Evolutionary conservation across 2,113 vertebrate genomes (phyloP), one percentile per base, ranked within the genome.

Genomic region (Dromaius novaehollandiae): DNA sequence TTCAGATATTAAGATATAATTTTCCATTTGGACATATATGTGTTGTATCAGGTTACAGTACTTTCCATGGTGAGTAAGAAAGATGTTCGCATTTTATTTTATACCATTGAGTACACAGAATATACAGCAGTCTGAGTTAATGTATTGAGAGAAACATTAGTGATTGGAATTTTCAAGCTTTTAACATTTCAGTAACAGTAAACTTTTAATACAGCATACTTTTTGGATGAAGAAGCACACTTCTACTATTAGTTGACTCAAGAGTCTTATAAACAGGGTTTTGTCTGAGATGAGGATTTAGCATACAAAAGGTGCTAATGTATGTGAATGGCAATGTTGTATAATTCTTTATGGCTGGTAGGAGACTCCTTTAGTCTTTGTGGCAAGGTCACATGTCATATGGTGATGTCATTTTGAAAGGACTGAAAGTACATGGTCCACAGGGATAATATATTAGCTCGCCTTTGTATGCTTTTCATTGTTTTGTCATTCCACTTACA

Each of bases 331-430:
- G 79, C 13, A 48, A 87, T 2, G 0, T 40, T n/a, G 42, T 75
- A 74, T 74, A 88, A 77, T 86, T 83, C 66, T 94, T 94, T 61
- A 82, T 53, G 77, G 55, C 34, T 91, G 85, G 81, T 76, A 80
- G 86, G 58, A 95, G 51, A 66, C 32, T 81, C 64, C 32, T 93
- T 73, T 21, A 93, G 80, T 68, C 90, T 88, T 90, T 76, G 66
- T 87, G 73, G 64, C 16, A 50, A 96, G 93, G 89, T 94, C 82
- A 93, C 48, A 55, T 66, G 76, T 87, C 69, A 58, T 56, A 50
- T 13, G 64, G 82, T 92, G 93, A 90, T 95, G 85, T 88, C 85
- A 95, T 93, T 94, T 85, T 24, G 50, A 92, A 82, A 90, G 51
- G 85, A 74, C 48, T 88, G 65, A 70, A 88, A 71, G 55, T 55